phyloP scores from a whole-genome alignment of 1,140 invertebrate genomes.

The Cyrtorhinus lividipennis region DNA sequence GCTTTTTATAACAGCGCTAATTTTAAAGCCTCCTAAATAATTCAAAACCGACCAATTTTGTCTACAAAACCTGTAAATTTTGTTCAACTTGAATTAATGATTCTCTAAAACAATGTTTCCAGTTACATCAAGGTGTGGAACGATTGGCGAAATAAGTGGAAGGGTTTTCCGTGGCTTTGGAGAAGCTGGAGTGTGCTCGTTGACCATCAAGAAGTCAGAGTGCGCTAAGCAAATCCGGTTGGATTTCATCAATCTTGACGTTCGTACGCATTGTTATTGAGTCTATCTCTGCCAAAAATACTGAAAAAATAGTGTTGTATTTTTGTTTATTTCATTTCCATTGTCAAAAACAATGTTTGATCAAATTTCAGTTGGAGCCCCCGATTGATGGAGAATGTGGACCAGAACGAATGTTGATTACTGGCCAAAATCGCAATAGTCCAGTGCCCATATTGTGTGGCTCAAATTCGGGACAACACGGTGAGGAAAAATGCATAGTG shows the following conservation, averaged over 20 bases:
- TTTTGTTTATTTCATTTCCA: no score
- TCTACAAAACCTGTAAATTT: no score
- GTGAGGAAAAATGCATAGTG: constrained; percentile 43
- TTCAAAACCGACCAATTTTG: no score
- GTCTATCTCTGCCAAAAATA: no score
- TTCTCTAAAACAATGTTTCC: no score
- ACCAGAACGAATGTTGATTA: constrained; percentile 49
- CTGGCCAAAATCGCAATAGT: constrained; percentile 50
- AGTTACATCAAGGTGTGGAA: constrained; percentile 43
- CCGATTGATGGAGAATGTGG: constrained; percentile 50
- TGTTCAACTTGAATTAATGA: no score
- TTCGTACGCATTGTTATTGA: no score
- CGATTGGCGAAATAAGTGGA: constrained; percentile 34
- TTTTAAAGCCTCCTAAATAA: no score
- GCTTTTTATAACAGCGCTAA: no score
- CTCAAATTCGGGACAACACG: constrained; percentile 55
- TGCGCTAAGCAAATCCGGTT: constrained; percentile 47
- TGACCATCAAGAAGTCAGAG: constrained; percentile 43
- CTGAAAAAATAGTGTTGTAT: no score
- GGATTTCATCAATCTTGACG: constrained; percentile 54
- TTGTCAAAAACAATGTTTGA: neutral
- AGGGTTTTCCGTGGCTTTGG: constrained; percentile 36
- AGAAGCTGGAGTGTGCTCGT: constrained; percentile 35
- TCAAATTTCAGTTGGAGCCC: constrained; percentile 40
- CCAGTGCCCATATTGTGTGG: constrained; percentile 55